These are phyloP conservation scores for Ceratotherium simum DNA, from an alignment of 2,113 vertebrate genomes.

Conservation along the genomic window DNA sequence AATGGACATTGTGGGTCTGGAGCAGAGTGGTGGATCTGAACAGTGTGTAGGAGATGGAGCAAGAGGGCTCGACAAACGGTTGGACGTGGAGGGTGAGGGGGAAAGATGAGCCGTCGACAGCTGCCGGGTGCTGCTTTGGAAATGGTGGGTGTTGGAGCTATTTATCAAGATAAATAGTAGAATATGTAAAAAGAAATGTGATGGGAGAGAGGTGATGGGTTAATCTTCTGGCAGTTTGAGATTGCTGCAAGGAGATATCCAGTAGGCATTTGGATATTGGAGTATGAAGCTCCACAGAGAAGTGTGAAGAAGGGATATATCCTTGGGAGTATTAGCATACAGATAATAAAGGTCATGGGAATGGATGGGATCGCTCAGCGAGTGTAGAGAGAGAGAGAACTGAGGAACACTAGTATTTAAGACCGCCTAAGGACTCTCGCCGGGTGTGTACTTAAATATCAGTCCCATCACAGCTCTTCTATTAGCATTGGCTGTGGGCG, in stretches of 20 bases:
- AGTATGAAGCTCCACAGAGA: neutral
- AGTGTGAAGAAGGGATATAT: neutral
- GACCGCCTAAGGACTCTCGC: neutral
- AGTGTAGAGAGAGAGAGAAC: neutral
- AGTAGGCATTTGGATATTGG: too few relatives aligned
- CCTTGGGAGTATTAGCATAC: neutral
- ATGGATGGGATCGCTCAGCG: neutral
- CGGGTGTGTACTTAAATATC: neutral
- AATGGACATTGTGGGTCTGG: neutral
- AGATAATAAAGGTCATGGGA: neutral
- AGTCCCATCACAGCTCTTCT: neutral
- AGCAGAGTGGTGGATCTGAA: neutral
- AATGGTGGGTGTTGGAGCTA: neutral
- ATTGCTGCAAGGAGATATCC: neutral
- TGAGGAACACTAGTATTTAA: neutral
- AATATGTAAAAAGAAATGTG: neutral
- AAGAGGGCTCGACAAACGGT: neutral
- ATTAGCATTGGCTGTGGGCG: fast-evolving
- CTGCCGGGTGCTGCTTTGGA: neutral
- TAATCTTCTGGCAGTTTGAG: neutral
- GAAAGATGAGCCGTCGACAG: neutral
- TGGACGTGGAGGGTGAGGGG: neutral
- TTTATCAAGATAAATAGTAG: neutral
- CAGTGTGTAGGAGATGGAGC: neutral
- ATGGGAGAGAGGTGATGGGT: neutral